Evolutionary conservation across 2,888 invertebrate genomes (phyloP).

Genomic region (Dynastes maya): DNA sequence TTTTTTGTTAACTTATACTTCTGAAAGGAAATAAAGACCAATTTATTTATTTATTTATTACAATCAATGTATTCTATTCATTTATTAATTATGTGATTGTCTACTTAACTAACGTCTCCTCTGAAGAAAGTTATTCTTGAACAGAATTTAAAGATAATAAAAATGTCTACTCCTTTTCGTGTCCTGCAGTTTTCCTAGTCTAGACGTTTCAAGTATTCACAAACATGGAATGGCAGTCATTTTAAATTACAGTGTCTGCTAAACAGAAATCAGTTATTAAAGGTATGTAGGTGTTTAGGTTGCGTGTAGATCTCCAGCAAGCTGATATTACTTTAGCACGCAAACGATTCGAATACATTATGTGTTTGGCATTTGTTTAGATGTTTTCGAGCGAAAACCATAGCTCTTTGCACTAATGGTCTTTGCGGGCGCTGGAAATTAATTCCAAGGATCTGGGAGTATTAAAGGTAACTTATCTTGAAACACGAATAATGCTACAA

Average conservation of each 20-base stretch:
- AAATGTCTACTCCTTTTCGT: background rate
- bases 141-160: background rate
- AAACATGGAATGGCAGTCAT: background rate
- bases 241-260: constrained; percentile 20
- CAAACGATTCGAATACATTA: background rate
- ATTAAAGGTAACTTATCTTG: no score
- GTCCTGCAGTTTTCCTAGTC: no score
- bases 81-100: no score
- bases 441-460: no score
- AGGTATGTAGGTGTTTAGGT: constrained; percentile 16
- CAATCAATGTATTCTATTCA: no score
- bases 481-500: no score
- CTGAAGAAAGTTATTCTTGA: no score
- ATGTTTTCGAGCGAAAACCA: background rate
- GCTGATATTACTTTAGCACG: constrained; percentile 8
- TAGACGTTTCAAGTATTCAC: constrained; percentile 3
- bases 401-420: background rate
- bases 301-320: background rate
- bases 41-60: no score
- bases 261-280: constrained; percentile 5
- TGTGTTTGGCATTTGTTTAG: background rate
- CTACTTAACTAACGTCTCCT: no score
- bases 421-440: background rate
- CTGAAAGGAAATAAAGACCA: no score
- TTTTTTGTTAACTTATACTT: no score